Conservation (phyloP, 2,797 vertebrate species). For the Mus caroli region DNA sequence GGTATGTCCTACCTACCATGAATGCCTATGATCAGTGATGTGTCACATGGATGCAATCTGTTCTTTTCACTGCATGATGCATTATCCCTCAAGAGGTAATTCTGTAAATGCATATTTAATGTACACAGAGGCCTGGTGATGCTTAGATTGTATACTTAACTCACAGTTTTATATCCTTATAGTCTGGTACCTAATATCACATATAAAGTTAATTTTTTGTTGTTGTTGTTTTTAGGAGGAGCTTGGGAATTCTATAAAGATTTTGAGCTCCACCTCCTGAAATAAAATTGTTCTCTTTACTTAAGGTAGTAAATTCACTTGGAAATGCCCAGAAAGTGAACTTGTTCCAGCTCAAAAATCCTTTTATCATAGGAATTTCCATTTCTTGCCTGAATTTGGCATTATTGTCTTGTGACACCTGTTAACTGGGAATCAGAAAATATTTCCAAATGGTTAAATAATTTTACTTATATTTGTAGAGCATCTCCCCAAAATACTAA, state of each 20-base stretch:
- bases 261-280: neutral
- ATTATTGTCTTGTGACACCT: conserved; percentile 19
- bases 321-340: conserved; percentile 27
- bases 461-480: conserved; percentile 41
- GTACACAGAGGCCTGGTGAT: neutral
- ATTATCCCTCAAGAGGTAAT: conserved; percentile 13
- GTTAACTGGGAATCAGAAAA: conserved; percentile 59
- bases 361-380: neutral
- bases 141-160: neutral
- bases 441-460: conserved; percentile 52
- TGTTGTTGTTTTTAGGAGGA: conserved; percentile 23
- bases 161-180: conserved; percentile 21
- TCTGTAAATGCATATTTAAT: neutral
- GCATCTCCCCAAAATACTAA: neutral
- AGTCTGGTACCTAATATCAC: neutral
- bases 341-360: conserved; percentile 31
- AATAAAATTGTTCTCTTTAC: conserved; percentile 55
- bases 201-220: conserved; percentile 50
- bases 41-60: neutral
- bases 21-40: neutral
- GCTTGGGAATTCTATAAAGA: conserved; percentile 26
- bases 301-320: conserved; percentile 47
- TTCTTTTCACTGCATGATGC: neutral
- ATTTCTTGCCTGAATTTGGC: neutral
- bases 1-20: neutral